Evolutionary conservation across 2,797 vertebrate genomes (phyloP).

Genomic region (Spondyliosoma cantharus): DNA sequence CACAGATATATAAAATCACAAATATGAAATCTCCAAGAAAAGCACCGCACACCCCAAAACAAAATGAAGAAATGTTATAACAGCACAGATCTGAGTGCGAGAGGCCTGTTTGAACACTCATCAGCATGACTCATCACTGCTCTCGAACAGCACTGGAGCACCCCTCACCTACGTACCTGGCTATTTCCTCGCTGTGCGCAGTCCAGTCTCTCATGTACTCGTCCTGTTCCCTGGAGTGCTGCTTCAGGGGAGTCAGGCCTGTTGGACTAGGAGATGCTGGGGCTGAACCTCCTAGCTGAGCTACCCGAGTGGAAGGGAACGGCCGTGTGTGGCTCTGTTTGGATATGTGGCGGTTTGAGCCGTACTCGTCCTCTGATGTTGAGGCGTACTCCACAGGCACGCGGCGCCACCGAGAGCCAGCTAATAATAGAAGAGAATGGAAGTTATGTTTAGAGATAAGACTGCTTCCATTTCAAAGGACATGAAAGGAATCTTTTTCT

Average conservation of each 20-base stretch:
- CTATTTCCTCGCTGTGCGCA: slow-evolving; percentile 97
- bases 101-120: neutral
- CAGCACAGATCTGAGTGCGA: neutral
- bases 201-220: slow-evolving; percentile 98
- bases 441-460: neutral
- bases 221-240: slow-evolving; percentile 92
- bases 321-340: slow-evolving; percentile 88
- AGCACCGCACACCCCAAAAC: neutral
- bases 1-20: slow-evolving; percentile 23
- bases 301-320: slow-evolving; percentile 84
- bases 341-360: slow-evolving; percentile 94
- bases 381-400: slow-evolving; percentile 96
- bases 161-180: slow-evolving; percentile 84
- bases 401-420: slow-evolving; percentile 92
- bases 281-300: slow-evolving; percentile 89
- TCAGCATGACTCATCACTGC: slow-evolving; percentile 10
- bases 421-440: slow-evolving; percentile 73
- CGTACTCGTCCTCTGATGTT: slow-evolving; percentile 98
- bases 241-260: slow-evolving; percentile 85
- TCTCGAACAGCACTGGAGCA: neutral
- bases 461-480: neutral
- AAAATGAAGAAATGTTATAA: slow-evolving; percentile 16
- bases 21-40: neutral
- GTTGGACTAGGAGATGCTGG: slow-evolving; percentile 81
- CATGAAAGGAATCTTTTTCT: neutral